These are phyloP conservation scores for Sebastiscus albofasciatus DNA, from an alignment of 2,797 vertebrate species.

Conservation along the genomic window DNA sequence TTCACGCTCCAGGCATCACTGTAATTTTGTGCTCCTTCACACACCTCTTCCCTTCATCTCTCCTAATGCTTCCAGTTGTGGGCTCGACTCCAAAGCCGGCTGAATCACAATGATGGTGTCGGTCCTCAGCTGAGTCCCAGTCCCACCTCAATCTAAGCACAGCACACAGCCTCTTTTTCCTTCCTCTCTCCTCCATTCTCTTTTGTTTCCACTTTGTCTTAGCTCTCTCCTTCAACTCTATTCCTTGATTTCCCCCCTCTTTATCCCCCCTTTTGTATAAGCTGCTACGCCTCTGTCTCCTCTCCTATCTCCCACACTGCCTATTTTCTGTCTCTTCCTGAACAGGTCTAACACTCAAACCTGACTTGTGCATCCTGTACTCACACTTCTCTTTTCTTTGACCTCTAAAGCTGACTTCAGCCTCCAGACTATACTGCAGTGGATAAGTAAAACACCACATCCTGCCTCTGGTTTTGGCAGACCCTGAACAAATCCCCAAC, in stretches of 20 bases:
- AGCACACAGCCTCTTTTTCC: too few species aligned
- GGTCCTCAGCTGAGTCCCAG: too few species aligned
- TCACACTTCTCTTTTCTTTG: slow-evolving; percentile 35
- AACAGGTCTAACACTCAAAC: slow-evolving; percentile 33
- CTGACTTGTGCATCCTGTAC: slow-evolving; percentile 34
- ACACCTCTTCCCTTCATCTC: slow-evolving; percentile 63
- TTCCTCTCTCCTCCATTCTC: slow-evolving; percentile 6
- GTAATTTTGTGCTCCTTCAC: slow-evolving; percentile 66
- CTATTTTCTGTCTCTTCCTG: slow-evolving; percentile 38
- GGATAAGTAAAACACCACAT: slow-evolving; percentile 28
- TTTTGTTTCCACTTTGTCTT: slow-evolving; percentile 52
- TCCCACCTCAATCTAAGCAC: too few species aligned
- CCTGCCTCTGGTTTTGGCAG: slow-evolving; percentile 26
- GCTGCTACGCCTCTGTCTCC: slow-evolving; percentile 8
- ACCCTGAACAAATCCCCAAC: slow-evolving; percentile 14
- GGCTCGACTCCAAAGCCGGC: slow-evolving; percentile 24
- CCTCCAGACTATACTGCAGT: slow-evolving; percentile 20
- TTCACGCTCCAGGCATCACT: slow-evolving; percentile 43
- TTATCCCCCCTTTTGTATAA: slow-evolving; percentile 23
- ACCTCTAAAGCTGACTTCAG: slow-evolving; percentile 34
- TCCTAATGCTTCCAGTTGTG: slow-evolving; percentile 66
- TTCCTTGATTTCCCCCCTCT: background rate
- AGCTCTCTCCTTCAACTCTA: slow-evolving; percentile 33
- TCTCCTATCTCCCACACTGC: slow-evolving; percentile 4
- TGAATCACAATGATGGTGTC: too few species aligned